Evolutionary conservation across 2,888 invertebrate genomes (phyloP), one percentile per base, ranked within the genome.

Genomic region (Thumatha senex): DNA sequence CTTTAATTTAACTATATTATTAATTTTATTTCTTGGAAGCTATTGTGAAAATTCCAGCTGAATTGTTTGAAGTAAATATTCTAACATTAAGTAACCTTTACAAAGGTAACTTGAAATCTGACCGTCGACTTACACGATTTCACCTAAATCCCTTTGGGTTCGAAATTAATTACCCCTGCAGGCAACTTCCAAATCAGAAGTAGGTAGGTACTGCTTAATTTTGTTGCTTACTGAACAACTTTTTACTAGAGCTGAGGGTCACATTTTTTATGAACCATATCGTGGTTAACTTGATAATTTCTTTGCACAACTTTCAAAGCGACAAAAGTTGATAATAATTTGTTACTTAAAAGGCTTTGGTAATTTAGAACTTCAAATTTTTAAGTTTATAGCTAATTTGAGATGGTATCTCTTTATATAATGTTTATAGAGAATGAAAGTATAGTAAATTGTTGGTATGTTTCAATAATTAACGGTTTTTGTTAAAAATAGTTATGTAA

Each of bases 101-200:
- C 46, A 55, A 55, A 54, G 44, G 29, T 52, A 62, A 55, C 50
- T 42, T 47, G 49, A 54, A 63, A 58, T 55, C 61, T 35, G 34
- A 43, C 39, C 50, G 48, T 41, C 40, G 38, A 41, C 7, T 15
- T 8, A 33, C 46, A 40, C 48, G 55, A 40, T 55, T 59, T 56
- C 49, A 44, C 41, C 39, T 41, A 15, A 58, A 61, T 56, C 56
- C 55, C 43, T 48, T 43, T 43, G 54, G 40, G 52, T 58, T 63
- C 55, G 42, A 58, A 61, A 48, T 45, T 58, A 55, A 67, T 72
- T 67, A 63, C 53, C 61, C 49, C 11, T 35, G 24, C 12, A 24
- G 34, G n/a, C 35, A 35, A 33, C 24, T 35, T 55, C 52, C 46
- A 58, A 63, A 56, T 48, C 35, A 50, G 34, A 31, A 31, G 31